Evolutionary conservation across 2,113 vertebrate genomes (phyloP).

Genomic region (Pollachius pollachius): DNA sequence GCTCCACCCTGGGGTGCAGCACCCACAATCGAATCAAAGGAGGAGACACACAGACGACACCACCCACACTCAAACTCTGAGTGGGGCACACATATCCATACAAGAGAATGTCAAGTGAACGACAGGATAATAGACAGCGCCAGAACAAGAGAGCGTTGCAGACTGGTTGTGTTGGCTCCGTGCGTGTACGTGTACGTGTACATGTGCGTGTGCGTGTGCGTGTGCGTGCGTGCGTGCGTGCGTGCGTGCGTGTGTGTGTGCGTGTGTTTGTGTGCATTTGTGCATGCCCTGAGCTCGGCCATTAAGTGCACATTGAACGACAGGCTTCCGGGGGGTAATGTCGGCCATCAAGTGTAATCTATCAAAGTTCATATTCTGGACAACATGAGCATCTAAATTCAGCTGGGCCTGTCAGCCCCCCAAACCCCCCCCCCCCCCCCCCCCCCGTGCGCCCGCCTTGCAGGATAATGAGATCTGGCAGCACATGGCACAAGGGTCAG

Average conservation of each 20-base stretch:
- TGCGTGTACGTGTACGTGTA: neutral
- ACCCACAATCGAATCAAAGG: too few relatives aligned
- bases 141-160: too few relatives aligned
- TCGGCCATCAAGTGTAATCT: conserved; percentile 67
- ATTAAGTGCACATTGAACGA: conserved; percentile 52
- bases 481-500: conserved; percentile 37
- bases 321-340: conserved; percentile 43
- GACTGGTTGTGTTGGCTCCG: too few relatives aligned
- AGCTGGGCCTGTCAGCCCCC: conserved; percentile 53
- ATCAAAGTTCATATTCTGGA: conserved; percentile 61
- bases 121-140: too few relatives aligned
- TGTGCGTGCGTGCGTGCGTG: neutral
- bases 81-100: too few relatives aligned
- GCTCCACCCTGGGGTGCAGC: too few relatives aligned
- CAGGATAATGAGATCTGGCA: conserved; percentile 57
- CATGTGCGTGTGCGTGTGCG: conserved; percentile 35
- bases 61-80: too few relatives aligned
- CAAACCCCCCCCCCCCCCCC: conserved; percentile 38
- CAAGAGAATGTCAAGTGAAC: too few relatives aligned
- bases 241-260: conserved; percentile 15
- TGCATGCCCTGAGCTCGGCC: conserved; percentile 27
- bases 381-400: conserved; percentile 64
- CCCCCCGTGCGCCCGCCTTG: conserved; percentile 25
- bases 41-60: too few relatives aligned
- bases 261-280: conserved; percentile 5